These are phyloP conservation scores for Pangasius krempfi DNA, from an alignment of 2,797 vertebrate genomes.

Conservation along the genomic window DNA sequence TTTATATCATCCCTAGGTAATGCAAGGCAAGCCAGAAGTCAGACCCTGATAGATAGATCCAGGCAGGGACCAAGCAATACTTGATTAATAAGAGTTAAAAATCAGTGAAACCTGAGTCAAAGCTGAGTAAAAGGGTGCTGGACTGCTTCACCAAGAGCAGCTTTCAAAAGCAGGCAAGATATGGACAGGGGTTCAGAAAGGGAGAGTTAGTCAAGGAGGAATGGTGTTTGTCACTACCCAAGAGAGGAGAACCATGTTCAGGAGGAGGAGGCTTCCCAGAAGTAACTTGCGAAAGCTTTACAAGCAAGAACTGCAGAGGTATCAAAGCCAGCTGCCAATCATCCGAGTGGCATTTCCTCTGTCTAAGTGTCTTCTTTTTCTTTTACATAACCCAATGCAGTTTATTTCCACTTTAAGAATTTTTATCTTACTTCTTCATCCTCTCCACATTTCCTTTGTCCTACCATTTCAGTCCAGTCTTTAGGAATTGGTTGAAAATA, in stretches of 20 bases:
- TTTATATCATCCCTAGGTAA: neutral
- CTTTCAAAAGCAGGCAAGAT: slow-evolving; percentile 32
- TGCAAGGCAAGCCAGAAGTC: neutral
- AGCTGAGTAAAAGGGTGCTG: slow-evolving; percentile 21
- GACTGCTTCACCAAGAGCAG: slow-evolving; percentile 22
- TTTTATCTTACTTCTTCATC: neutral
- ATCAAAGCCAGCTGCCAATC: slow-evolving; percentile 73
- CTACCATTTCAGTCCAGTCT: neutral
- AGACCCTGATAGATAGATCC: neutral
- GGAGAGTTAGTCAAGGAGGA: slow-evolving; percentile 31
- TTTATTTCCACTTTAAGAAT: neutral
- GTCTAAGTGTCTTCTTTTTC: slow-evolving; percentile 31
- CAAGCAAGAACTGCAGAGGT: slow-evolving; percentile 69
- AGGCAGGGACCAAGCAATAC: neutral
- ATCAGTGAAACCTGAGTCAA: neutral
- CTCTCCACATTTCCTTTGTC: neutral
- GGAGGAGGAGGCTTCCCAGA: slow-evolving; percentile 46
- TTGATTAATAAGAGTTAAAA: neutral
- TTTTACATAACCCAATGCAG: neutral
- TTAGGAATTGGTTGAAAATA: neutral
- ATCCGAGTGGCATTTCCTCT: slow-evolving; percentile 66
- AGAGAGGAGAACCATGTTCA: slow-evolving; percentile 48
- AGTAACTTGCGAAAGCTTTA: slow-evolving; percentile 70
- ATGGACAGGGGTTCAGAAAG: slow-evolving; percentile 32
- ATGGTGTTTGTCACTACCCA: slow-evolving; percentile 35